Evolutionary conservation across 2,888 invertebrate genomes (phyloP).

Genomic region (Pristionchus japonicus): DNA sequence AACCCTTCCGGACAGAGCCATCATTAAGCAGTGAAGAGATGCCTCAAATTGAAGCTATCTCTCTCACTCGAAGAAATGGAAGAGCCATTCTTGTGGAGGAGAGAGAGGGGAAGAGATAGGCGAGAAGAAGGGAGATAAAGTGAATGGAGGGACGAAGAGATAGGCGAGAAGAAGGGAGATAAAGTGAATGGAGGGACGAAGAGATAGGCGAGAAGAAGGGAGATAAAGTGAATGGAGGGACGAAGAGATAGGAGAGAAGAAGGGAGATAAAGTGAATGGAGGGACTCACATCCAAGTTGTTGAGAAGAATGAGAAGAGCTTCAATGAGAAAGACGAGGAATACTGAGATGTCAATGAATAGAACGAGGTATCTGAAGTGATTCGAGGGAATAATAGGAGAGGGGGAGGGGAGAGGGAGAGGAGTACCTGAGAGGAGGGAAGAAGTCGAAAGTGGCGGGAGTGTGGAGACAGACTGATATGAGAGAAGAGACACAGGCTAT

Average conservation of each 20-base stretch:
- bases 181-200: constrained; percentile 79
- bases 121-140: not conserved
- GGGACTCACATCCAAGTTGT: constrained; percentile 30
- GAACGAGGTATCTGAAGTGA: constrained; percentile 35
- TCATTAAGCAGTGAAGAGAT: constrained; percentile 32
- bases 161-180: not conserved
- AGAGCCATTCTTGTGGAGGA: constrained; percentile 13
- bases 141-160: constrained; percentile 81
- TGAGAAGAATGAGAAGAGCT: constrained; percentile 24
- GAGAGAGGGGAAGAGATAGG: too few species aligned
- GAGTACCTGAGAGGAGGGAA: constrained; percentile 83
- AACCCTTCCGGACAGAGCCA: constrained; percentile 1
- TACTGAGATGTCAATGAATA: constrained; percentile 14
- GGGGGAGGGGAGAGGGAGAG: not conserved
- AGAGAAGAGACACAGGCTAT: constrained; percentile 36
- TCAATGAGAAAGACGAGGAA: constrained; percentile 33
- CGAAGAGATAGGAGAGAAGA: not conserved
- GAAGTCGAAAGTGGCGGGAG: constrained; percentile 93
- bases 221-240: constrained; percentile 73
- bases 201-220: not conserved
- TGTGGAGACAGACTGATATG: constrained; percentile 88
- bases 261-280: not conserved
- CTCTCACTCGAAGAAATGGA: constrained; percentile 2
- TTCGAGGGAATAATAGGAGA: not conserved
- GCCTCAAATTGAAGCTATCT: constrained; percentile 42